Conservation (phyloP, 2,113 vertebrate genomes). For the Dicaeum eximium region DNA sequence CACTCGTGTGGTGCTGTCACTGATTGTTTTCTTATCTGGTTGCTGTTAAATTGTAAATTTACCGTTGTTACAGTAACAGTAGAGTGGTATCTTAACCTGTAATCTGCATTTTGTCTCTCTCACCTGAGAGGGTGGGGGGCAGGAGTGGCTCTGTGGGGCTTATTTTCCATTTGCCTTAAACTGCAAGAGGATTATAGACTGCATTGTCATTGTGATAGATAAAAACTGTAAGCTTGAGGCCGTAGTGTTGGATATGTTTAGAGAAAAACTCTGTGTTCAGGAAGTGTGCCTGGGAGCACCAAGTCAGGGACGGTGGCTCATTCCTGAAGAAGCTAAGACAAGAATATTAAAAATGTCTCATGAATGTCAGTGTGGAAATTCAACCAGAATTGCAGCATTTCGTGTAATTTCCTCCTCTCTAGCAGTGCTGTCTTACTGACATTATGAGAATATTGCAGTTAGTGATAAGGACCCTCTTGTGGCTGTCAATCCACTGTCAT, state of each 20-base stretch:
- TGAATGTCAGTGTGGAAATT: neutral
- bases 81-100: neutral
- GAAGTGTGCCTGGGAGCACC: neutral
- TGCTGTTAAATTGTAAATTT: neutral
- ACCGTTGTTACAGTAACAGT: neutral
- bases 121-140: neutral
- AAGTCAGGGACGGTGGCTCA: neutral
- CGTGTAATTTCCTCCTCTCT: neutral
- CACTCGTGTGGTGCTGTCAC: neutral
- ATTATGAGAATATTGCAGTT: neutral
- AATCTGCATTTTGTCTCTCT: neutral
- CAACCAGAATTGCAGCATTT: neutral
- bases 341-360: neutral
- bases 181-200: neutral
- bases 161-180: neutral
- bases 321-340: neutral
- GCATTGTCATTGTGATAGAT: neutral
- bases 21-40: neutral
- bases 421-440: neutral
- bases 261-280: neutral
- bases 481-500: neutral
- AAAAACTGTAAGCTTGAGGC: neutral
- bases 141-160: neutral
- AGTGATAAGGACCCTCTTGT: neutral
- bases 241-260: neutral